phyloP scores from a whole-genome alignment of 1,140 invertebrate genomes.

The Caenorhabditis briggsae region DNA sequence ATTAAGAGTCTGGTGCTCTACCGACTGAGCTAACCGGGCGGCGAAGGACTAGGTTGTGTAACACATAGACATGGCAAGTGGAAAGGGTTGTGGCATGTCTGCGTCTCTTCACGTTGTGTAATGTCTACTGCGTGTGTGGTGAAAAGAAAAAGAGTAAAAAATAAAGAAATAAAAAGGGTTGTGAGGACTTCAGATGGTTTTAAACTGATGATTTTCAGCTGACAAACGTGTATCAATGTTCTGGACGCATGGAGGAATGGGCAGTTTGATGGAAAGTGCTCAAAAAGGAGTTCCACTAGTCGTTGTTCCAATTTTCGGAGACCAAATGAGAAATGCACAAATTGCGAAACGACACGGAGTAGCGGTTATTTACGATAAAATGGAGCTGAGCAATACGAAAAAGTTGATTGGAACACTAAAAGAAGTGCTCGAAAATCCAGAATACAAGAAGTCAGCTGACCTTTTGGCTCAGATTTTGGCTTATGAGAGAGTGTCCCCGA shows the following conservation, averaged over 20 bases:
- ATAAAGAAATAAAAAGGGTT: neutral
- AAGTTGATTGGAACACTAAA: neutral
- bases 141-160: neutral
- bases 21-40: slow-evolving; percentile 48
- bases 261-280: slow-evolving; percentile 62
- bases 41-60: neutral
- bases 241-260: slow-evolving; percentile 65
- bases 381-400: slow-evolving; percentile 32
- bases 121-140: neutral
- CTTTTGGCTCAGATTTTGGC: slow-evolving; percentile 10
- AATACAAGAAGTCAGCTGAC: slow-evolving; percentile 37
- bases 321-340: slow-evolving; percentile 67
- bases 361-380: slow-evolving; percentile 31
- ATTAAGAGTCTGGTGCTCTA: slow-evolving; percentile 55
- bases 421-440: slow-evolving; percentile 50
- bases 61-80: neutral
- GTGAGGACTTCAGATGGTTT: too few species aligned
- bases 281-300: slow-evolving; percentile 61
- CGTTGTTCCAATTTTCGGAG: slow-evolving; percentile 65
- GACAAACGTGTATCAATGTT: slow-evolving; percentile 59
- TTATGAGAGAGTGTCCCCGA: neutral
- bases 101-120: neutral
- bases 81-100: neutral
- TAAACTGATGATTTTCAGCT: slow-evolving; percentile 44
- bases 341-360: slow-evolving; percentile 50